Base-by-base conservation (phyloP, 2,888 invertebrate genomes). In the Macrophya alboannulata region DNA sequence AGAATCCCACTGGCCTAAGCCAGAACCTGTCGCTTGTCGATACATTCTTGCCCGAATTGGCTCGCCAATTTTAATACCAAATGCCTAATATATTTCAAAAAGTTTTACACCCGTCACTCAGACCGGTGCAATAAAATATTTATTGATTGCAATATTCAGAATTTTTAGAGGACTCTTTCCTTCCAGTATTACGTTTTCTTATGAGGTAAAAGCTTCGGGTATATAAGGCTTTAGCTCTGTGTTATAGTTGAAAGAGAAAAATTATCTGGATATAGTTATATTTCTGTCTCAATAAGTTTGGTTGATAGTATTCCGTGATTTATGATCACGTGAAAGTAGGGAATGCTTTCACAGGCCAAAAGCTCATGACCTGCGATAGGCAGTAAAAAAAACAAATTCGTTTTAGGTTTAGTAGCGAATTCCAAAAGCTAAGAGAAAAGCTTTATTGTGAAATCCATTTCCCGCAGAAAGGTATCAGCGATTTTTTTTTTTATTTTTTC, bases 331-430 rank as follows among this genome's bases (percentile, higher is more conserved):
- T 12, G 12, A 25, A 9, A 62, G 25, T 62, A 9, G 3, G 31
- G 21, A 62, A 62, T n/a, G 55, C 55, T 55, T 55, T n/a, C 55
- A 25, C 12, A 25, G 68, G 68, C 15, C 2, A 37, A 37, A 68
- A 68, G 31, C 37, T 31, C 37, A 10, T 15, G 68, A 17, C 31
- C 31, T 31, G 68, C 21, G 37, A 25, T 15, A 37, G 37, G 17
- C 31, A 68, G 68, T 68, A 68, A 68, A 55, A 55, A n/a, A 55
- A 68, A 15, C 37, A 68, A 68, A 62, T 21, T 12, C 62, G 62
- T 62, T 62, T 15, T 31, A 68, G 31, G 9, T 68, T 31, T 6
- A 68, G 21, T 6, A 6, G 68, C 21, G 12, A 68, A 8, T 31
- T 12, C 15, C 68, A 17, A 12, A 68, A 68, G 37, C 15, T 17